These are phyloP conservation scores for Limnephilus auricula DNA, from an alignment of 2,888 invertebrate genomes.

Conservation along the genomic window DNA sequence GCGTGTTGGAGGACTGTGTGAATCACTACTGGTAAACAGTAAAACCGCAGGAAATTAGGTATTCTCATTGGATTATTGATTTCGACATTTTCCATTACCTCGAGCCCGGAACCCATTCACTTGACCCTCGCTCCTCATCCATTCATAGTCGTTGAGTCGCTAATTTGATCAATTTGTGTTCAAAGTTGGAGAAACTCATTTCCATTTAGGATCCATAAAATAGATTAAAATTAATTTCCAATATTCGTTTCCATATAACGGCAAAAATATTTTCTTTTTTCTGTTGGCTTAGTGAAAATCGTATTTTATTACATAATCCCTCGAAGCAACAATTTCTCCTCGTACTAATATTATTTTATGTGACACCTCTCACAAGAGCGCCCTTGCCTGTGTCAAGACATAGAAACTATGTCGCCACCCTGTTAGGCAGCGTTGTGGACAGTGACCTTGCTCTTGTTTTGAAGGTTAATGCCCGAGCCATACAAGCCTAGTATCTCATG, in stretches of 20 bases:
- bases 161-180: not conserved
- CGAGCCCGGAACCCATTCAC: slow-evolving; percentile 14
- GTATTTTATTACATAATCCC: not conserved
- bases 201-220: not conserved
- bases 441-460: too few relatives aligned
- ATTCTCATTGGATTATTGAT: slow-evolving; percentile 32
- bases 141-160: not conserved
- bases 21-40: not conserved
- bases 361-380: too few relatives aligned
- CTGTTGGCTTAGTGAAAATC: not conserved
- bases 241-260: not conserved
- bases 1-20: not conserved
- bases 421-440: too few relatives aligned
- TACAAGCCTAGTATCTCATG: too few relatives aligned
- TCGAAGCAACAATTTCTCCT: too few relatives aligned
- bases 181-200: not conserved
- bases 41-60: slow-evolving; percentile 24
- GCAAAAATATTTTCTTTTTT: not conserved
- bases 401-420: too few relatives aligned
- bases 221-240: not conserved
- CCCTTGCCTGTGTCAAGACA: too few relatives aligned
- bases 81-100: slow-evolving; percentile 24
- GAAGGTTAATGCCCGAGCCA: too few relatives aligned
- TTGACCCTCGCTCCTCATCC: not conserved
- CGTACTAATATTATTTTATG: too few relatives aligned